Percentiles rank a stretch among this genome's conserved stretches.
Evolutionary conservation across 1,140 invertebrate genomes (phyloP).

Genomic region (Yoshiicerus persimilis): DNA sequence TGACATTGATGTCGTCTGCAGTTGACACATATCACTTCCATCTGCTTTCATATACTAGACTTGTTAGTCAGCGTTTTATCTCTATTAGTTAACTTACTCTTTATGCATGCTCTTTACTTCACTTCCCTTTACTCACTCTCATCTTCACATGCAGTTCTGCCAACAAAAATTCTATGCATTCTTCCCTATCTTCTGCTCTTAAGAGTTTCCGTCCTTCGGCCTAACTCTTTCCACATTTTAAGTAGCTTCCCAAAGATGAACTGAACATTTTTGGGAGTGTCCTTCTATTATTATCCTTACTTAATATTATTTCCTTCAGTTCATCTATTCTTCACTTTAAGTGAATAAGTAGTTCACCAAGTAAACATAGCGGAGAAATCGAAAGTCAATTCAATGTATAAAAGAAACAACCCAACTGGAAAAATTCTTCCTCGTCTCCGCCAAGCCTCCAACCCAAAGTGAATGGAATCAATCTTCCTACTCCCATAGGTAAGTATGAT

Average conservation of each 20-base stretch:
- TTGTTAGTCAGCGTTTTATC: background rate
- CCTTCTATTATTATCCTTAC: background rate
- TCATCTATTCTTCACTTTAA: too few species aligned
- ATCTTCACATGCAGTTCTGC: background rate
- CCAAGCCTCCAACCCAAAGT: background rate
- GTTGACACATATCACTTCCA: background rate
- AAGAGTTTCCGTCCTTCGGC: too few species aligned
- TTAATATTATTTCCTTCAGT: background rate
- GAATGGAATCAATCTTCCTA: too few species aligned
- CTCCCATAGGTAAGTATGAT: background rate
- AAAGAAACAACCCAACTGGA: background rate
- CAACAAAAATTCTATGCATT: background rate
- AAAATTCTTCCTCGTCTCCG: background rate
- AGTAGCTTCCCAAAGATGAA: background rate
- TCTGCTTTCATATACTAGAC: background rate
- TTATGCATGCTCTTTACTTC: background rate
- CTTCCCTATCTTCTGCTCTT: too few species aligned
- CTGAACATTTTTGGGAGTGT: background rate
- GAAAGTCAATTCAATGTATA: background rate
- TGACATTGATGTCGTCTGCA: slow-evolving; percentile 10
- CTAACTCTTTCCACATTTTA: background rate
- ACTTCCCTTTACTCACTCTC: background rate
- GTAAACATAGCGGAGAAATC: background rate
- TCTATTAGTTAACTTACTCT: background rate
- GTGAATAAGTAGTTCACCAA: background rate